These are phyloP conservation scores for Hesperia comma DNA, from an alignment of 2,888 invertebrate species.

Conservation along the genomic window DNA sequence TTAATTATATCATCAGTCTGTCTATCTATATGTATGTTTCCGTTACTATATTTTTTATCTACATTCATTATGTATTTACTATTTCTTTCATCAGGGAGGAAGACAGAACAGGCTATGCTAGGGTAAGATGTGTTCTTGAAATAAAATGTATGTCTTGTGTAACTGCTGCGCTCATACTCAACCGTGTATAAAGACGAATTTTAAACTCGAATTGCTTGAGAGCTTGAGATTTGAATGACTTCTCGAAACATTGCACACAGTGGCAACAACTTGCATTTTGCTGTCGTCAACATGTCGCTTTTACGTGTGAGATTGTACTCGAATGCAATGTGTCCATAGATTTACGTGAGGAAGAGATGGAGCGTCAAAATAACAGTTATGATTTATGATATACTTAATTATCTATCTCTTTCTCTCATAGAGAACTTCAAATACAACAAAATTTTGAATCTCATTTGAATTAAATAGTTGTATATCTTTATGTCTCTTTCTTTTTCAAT, in stretches of 20 bases:
- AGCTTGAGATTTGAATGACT: constrained; percentile 53
- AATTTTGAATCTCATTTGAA: no score
- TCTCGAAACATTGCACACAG: constrained; percentile 47
- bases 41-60: constrained; percentile 51
- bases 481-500: background rate
- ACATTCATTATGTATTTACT: constrained; percentile 56
- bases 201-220: constrained; percentile 51
- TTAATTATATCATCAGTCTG: constrained; percentile 34
- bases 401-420: background rate
- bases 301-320: constrained; percentile 62
- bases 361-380: constrained; percentile 1
- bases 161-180: constrained; percentile 65
- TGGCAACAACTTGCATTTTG: constrained; percentile 60
- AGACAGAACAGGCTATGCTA: constrained; percentile 83
- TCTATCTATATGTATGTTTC: constrained; percentile 35
- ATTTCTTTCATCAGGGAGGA: constrained; percentile 85
- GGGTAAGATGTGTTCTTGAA: constrained; percentile 81
- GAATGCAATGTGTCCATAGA: constrained; percentile 34
- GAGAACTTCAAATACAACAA: no score
- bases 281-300: constrained; percentile 59
- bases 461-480: no score
- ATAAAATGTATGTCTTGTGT: constrained; percentile 73
- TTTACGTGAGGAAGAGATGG: background rate
- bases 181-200: constrained; percentile 47
- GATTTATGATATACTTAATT: background rate